phyloP scores from a whole-genome alignment of 2,113 vertebrate species.

The Hucho hucho region DNA sequence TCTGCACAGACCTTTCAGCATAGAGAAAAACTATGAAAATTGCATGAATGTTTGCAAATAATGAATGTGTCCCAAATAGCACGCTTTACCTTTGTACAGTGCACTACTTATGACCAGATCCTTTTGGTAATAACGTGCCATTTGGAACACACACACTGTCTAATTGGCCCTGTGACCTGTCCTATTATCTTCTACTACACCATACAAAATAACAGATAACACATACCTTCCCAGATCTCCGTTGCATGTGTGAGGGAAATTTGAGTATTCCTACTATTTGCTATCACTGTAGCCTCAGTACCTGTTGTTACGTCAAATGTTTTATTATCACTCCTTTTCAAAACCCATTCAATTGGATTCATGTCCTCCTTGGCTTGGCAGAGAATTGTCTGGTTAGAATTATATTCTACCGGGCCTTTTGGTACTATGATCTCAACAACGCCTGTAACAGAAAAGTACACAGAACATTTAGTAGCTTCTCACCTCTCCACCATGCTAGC shows the following conservation, averaged over 20 bases:
- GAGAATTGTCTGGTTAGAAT: accelerated
- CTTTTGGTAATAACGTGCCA: no score
- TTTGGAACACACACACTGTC: background rate
- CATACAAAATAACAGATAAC: background rate
- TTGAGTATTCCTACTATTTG: accelerated
- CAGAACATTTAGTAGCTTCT: background rate
- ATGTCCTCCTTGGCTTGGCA: background rate
- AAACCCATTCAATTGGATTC: accelerated
- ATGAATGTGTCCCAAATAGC: no score
- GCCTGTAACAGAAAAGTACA: conserved; percentile 37
- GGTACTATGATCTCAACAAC: background rate
- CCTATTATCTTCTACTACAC: background rate
- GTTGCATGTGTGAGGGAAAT: background rate
- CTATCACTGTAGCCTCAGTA: background rate
- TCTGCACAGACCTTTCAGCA: background rate
- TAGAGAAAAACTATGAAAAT: background rate
- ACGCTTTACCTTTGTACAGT: no score
- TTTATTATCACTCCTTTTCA: background rate
- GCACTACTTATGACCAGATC: no score
- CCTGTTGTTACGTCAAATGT: conserved; percentile 23
- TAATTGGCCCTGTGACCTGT: background rate
- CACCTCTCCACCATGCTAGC: background rate
- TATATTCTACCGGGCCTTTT: background rate
- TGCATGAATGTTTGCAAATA: no score
- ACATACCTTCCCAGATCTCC: conserved; percentile 54